Evolutionary conservation across 2,797 vertebrate species (phyloP), one percentile per base, ranked within the genome.

Genomic region (Myotis findleyi): DNA sequence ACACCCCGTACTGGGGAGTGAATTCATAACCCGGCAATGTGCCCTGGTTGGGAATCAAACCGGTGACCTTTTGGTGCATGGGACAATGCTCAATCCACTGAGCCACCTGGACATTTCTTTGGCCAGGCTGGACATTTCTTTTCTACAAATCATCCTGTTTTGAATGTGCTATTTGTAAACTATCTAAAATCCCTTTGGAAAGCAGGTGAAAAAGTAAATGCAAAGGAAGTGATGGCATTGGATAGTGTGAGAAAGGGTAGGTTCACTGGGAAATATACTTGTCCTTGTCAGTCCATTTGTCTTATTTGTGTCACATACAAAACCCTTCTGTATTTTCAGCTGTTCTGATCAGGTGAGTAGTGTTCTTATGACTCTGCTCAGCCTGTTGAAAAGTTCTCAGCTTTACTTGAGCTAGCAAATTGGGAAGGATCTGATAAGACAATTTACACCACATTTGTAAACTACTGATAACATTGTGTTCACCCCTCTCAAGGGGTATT

Each of bases 381-480:
- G 47, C n/a, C 38, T 92, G 81, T 91, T 84, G 49, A 81, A 89
- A 97, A 90, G 53, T 90, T 76, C 44, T 88, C 66, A 64, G 77
- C 23, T 94, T 92, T 91, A 51, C 71, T 86, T 95, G 79, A 85
- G 75, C 75, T 81, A 94, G 87, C 69, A 90, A 62, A 72, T 69
- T 81, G 91, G 79, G 89, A 95, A 93, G 64, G 86, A 80, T 88
- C 66, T 87, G 86, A n/a, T 95, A 86, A 81, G 41, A 84, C 69
- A 89, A 20, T n/a, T 95, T 55, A 86, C 3, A 93, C 41, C 62
- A 89, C 51, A 88, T 27, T 51, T 91, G 44, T 83, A 91, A 95
- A 95, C 82, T 68, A 87, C 72, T 92, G 51, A 57, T 96, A 95
- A 93, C 75, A 87, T 72, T 95, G 47, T 96, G 88, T 96, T 96